Evolutionary conservation across 2,113 vertebrate genomes (phyloP).

Genomic region (Eptesicus fuscus): DNA sequence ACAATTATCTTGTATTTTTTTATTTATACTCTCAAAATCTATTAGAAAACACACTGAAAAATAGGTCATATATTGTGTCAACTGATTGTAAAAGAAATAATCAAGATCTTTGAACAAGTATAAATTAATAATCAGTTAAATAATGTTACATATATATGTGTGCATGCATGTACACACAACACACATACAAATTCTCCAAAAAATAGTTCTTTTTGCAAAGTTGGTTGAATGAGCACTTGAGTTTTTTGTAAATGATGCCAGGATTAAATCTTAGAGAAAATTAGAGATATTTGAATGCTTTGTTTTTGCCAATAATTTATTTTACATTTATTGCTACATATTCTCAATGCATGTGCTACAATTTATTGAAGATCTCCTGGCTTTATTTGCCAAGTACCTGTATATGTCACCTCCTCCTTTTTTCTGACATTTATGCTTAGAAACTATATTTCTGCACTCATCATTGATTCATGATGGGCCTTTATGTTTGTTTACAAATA

Average conservation of each 20-base stretch:
- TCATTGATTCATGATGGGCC: neutral
- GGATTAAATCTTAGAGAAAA: neutral
- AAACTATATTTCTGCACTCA: neutral
- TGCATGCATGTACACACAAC: fast-evolving
- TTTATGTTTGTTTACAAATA: neutral
- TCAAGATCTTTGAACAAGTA: neutral
- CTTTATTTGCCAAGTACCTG: neutral
- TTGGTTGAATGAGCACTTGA: neutral
- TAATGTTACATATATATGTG: neutral
- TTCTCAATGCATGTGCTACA: constrained; percentile 13
- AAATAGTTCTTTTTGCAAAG: neutral
- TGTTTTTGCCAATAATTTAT: constrained; percentile 7
- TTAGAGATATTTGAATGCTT: neutral
- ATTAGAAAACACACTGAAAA: neutral
- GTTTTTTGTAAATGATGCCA: neutral
- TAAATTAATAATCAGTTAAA: neutral
- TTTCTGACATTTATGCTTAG: neutral
- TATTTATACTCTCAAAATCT: neutral
- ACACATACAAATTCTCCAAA: neutral
- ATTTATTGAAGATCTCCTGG: neutral
- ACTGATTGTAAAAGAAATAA: neutral
- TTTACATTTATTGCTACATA: constrained; percentile 23
- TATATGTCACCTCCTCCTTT: neutral
- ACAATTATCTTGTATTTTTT: neutral
- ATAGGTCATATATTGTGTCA: neutral